Evolutionary conservation across 2,113 vertebrate genomes (phyloP).

Genomic region (Elephantulus edwardii): DNA sequence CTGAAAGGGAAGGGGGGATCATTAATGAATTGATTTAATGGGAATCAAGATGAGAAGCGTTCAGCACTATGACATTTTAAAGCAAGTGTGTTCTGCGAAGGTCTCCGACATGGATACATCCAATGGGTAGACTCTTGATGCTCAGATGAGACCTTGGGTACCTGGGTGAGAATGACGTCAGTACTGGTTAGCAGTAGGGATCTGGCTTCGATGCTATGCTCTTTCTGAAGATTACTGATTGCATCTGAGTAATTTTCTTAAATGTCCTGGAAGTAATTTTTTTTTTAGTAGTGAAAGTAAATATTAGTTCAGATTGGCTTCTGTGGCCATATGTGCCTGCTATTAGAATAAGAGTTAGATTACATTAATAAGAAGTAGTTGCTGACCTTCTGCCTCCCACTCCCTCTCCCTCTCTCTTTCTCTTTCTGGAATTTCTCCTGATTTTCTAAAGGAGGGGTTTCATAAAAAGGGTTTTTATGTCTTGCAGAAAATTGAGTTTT

Average conservation of each 20-base stretch:
- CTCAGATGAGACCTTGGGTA: slow-evolving; percentile 51
- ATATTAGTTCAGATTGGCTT: slow-evolving; percentile 80
- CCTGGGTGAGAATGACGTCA: slow-evolving; percentile 37
- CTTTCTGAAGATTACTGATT: slow-evolving; percentile 75
- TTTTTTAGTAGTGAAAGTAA: slow-evolving; percentile 80
- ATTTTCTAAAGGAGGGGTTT: slow-evolving; percentile 90
- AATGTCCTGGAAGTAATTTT: slow-evolving; percentile 65
- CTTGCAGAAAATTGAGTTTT: slow-evolving; percentile 92
- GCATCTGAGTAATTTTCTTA: slow-evolving; percentile 69
- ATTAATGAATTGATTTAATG: slow-evolving; percentile 51
- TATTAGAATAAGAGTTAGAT: slow-evolving; percentile 82
- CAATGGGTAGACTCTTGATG: slow-evolving; percentile 53
- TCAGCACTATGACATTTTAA: slow-evolving; percentile 59
- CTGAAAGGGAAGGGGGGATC: slow-evolving; percentile 13
- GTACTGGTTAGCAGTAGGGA: slow-evolving; percentile 34
- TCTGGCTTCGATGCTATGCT: slow-evolving; percentile 41
- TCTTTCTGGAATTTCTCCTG: slow-evolving; percentile 82
- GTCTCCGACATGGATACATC: slow-evolving; percentile 40
- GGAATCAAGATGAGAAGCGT: slow-evolving; percentile 73
- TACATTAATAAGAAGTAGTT: slow-evolving; percentile 83
- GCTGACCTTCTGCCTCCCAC: slow-evolving; percentile 84
- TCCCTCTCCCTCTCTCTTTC: slow-evolving; percentile 43
- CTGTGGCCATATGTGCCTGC: slow-evolving; percentile 76
- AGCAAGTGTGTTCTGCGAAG: slow-evolving; percentile 62
- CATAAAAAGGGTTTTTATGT: slow-evolving; percentile 91